Base-by-base conservation (phyloP, 2,797 vertebrate genomes). In the Darevskia nairensis region DNA sequence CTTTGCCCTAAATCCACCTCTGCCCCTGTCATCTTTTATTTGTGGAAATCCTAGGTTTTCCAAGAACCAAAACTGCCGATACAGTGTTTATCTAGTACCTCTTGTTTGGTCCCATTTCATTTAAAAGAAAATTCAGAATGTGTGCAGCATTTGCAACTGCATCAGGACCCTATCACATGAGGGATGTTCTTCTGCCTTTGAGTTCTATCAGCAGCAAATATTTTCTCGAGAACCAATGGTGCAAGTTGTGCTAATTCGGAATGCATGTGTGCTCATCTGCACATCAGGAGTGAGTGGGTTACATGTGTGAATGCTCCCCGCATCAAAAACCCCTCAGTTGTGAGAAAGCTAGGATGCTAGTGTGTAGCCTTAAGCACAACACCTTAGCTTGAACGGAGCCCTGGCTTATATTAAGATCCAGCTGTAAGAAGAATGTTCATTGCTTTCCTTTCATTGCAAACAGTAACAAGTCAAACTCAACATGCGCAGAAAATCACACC, bases 401-500 rank as follows among this genome's bases (percentile, higher is more conserved):
- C 35, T 72, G 32, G 10, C 46, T 86, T 44, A 29, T 15, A 80
- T 41, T 39, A 86, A 68, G 25, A 50, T n/a, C 83, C 66, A 72
- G 74, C 35, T 66, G 74, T 11, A 41, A 64, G 59, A 3, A 59
- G 77, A 86, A n/a, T 41, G 46, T 55, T 80, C 39, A 61, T 29
- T 89, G 89, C 79, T 9, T 8, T 80, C 88, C 92, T 55, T 90
- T 74, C 59, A 69, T 85, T 92, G 41, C 80, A 85, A 91, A 86
- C 10, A 85, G 90, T 35, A 29, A 69, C 89, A 90, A 76, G 86
- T 91, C 87, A 93, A 90, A 10, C 0, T 32, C 82, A 92, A 91
- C 92, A 90, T 84, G 72, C 82, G 88, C 59, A 89, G 88, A 88
- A 90, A 64, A 91, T 92, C 92, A 13, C 71, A 85, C 50, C 77